Conservation (phyloP, 1,140 invertebrate species). For the Pseudobourletiella spinata region DNA sequence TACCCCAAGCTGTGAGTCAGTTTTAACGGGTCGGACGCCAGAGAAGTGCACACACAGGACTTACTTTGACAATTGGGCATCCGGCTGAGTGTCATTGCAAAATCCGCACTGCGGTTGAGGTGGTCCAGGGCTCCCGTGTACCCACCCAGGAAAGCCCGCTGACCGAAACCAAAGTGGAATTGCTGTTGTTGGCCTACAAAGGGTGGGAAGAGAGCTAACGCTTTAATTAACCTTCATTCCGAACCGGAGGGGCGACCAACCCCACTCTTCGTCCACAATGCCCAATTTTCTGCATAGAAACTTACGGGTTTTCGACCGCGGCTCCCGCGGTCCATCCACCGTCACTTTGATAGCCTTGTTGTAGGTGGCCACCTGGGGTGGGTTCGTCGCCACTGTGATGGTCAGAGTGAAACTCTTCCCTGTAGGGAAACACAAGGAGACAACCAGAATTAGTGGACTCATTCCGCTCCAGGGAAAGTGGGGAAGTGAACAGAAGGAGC, state of each 20-base stretch:
- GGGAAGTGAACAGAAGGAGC: not conserved
- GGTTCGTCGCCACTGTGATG: constrained; percentile 82
- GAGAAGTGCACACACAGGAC: not conserved
- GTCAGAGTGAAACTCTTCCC: constrained; percentile 96
- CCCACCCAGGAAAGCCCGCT: constrained; percentile 34
- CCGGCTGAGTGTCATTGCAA: constrained; percentile 33
- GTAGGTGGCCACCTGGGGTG: constrained; percentile 90
- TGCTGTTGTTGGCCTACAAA: constrained; percentile 35
- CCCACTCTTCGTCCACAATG: no score
- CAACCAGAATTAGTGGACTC: no score
- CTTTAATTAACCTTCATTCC: no score
- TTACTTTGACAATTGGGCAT: constrained; percentile 36
- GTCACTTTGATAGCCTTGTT: constrained; percentile 94
- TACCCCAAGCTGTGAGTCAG: no score
- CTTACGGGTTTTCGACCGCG: constrained; percentile 53
- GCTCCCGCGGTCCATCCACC: constrained; percentile 58
- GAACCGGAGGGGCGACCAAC: no score
- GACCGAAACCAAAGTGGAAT: constrained; percentile 36
- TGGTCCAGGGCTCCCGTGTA: constrained; percentile 33
- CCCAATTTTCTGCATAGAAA: not conserved
- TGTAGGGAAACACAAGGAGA: constrained; percentile 54
- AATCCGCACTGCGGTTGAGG: constrained; percentile 32
- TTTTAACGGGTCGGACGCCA: no score
- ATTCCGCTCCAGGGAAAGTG: not conserved
- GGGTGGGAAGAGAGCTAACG: not conserved